Base-by-base conservation (phyloP, 2,888 invertebrate species). In the Daptonema setosum region DNA sequence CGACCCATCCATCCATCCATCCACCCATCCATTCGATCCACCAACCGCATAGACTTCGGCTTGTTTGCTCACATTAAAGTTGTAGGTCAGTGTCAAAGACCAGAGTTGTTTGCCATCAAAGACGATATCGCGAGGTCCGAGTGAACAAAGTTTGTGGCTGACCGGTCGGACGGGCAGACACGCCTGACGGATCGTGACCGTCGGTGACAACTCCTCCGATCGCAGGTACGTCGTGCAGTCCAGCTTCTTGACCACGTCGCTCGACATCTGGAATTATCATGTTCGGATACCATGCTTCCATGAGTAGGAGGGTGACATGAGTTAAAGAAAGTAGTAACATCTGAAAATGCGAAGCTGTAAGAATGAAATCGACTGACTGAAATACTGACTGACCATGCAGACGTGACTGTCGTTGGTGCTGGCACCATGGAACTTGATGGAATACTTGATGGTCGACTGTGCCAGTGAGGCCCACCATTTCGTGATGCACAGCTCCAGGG, bases 401-500 rank as follows among this genome's bases (percentile, higher is more conserved):
- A 78, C 76, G 59, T 75, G 64, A 30, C 77, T 62, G 24, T 63
- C 79, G 69, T 80, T 80, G n/a, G 83, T 78, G 67, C 79, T 77
- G 56, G 87, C 77, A 1, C 90, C 88, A 72, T 81, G 81, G 74
- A 93, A 87, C 66, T 81, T 80, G 51, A 93, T 72, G 45, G 76
- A 78, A 72, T 86, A 87, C 70, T 3, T 26, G 50, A 52, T 3
- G 11, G 28, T 30, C 29, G n/a, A 29, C 20, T 17, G 83, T 29
- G 87, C 87, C 56, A 84, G 76, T 75, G 83, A 87, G 14, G 88
- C 85, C 91, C 91, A 93, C 78, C 87, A 90, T 73, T 90, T 90
- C 11, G 87, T 87, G 60, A 93, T 78, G 57, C 83, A 86, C 48
- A 93, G 74, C 74, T 95, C 93, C 58, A 93, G 72, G 25, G 86